Base-by-base conservation (phyloP, 1,140 invertebrate genomes). In the Alviniconcha marisindica region DNA sequence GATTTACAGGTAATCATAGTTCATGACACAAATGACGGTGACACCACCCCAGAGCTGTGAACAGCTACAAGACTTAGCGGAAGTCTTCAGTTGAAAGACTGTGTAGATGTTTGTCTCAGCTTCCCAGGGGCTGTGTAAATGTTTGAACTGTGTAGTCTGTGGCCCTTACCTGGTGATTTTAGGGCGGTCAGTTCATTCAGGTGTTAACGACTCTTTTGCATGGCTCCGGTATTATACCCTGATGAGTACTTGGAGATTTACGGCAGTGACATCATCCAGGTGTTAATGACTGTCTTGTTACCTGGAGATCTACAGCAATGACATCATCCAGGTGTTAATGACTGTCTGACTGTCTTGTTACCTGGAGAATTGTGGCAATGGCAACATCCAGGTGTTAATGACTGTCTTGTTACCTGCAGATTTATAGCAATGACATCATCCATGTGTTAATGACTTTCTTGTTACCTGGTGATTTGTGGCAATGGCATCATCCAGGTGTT, bases 101-200 rank as follows among this genome's bases (percentile, higher is more conserved):
- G n/a, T n/a, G n/a, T n/a, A n/a, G n/a, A n/a, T n/a, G n/a, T n/a
- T n/a, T n/a, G n/a, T n/a, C n/a, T n/a, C n/a, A n/a, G n/a, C n/a
- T n/a, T n/a, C n/a, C n/a, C n/a, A n/a, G n/a, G n/a, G n/a, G n/a
- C n/a, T n/a, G n/a, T n/a, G n/a, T n/a, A n/a, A n/a, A n/a, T n/a
- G n/a, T n/a, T n/a, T n/a, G n/a, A n/a, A n/a, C n/a, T n/a, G n/a
- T n/a, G n/a, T n/a, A n/a, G n/a, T n/a, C n/a, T n/a, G n/a, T n/a
- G n/a, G n/a, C n/a, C n/a, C n/a, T n/a, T 97, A 99, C 88, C 93
- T 99, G 84, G 96, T 96, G 4, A 98, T 99, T 71, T n/a, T 99
- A 99, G 92, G 97, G 97, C 91, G 95, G 96, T 91, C 98, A 99
- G 90, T 99, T 98, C 31, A 98, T 99, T 84, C 96, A 97, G 94